Percentiles rank a stretch among this genome's conserved stretches.
Conservation (phyloP, 2,113 vertebrate genomes). For the Numenius arquata region DNA sequence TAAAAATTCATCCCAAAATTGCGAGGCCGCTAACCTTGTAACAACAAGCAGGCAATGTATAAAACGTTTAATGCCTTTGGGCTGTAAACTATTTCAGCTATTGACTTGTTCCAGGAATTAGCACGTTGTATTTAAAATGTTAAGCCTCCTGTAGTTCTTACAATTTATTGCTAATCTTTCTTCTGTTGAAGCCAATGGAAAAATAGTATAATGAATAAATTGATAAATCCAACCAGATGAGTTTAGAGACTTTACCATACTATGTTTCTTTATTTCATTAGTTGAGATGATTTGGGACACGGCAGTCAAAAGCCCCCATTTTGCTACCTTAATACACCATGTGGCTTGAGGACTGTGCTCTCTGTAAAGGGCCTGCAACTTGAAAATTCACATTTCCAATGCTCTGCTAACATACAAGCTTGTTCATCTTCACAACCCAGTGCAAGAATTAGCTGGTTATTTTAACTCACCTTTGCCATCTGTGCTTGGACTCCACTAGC, state of each 20-base stretch:
- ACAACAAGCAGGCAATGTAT: neutral
- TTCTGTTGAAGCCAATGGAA: neutral
- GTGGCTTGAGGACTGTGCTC: neutral
- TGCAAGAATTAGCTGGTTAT: neutral
- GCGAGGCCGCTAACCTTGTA: neutral
- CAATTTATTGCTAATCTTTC: neutral
- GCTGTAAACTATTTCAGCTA: neutral
- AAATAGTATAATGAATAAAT: neutral
- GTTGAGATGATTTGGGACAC: neutral
- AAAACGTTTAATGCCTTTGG: neutral
- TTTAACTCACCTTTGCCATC: conserved; percentile 94
- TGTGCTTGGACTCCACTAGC: conserved; percentile 94
- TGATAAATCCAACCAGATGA: neutral
- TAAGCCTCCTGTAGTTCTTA: neutral
- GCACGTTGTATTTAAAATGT: neutral
- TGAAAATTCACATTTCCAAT: neutral
- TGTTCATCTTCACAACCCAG: neutral
- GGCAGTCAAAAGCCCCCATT: neutral
- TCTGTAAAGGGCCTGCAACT: neutral
- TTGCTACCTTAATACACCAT: neutral
- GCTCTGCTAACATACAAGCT: neutral
- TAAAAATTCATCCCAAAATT: neutral
- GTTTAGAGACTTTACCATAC: neutral
- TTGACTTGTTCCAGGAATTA: neutral
- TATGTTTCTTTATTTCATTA: neutral